These are phyloP conservation scores for Scaptomyza flava DNA, from an alignment of 2,888 invertebrate species.

Conservation along the genomic window DNA sequence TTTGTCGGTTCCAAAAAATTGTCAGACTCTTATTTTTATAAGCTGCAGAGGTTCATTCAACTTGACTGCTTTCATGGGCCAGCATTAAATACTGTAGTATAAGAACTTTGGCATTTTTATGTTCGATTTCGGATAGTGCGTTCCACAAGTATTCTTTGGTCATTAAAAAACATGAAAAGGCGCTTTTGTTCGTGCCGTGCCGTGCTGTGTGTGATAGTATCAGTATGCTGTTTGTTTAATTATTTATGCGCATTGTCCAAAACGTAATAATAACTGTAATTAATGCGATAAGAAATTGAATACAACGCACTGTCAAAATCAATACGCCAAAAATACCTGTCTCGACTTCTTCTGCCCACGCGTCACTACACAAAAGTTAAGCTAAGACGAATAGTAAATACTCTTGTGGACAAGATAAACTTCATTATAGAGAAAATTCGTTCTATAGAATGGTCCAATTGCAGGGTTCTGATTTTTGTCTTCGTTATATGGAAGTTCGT, in stretches of 20 bases:
- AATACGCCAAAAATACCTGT: slow-evolving; percentile 33
- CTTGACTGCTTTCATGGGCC: slow-evolving; percentile 29
- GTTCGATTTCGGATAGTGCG: not conserved
- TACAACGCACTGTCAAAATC: slow-evolving; percentile 27
- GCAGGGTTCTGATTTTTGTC: too few species aligned
- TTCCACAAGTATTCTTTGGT: slow-evolving; percentile 3
- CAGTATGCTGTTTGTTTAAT: slow-evolving; percentile 49
- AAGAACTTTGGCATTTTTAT: not conserved
- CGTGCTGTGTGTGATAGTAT: slow-evolving; percentile 49
- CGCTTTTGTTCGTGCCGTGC: slow-evolving; percentile 23
- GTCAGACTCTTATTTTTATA: slow-evolving; percentile 1
- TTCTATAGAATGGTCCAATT: too few species aligned
- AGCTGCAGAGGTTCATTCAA: slow-evolving; percentile 68
- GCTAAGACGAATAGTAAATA: not conserved
- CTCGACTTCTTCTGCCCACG: slow-evolving; percentile 37
- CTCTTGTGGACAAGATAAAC: too few species aligned
- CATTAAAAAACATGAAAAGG: slow-evolving; percentile 54
- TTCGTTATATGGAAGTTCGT: too few species aligned
- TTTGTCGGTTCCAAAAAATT: slow-evolving; percentile 20
- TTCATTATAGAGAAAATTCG: too few species aligned
- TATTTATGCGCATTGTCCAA: slow-evolving; percentile 63
- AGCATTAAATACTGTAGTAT: slow-evolving; percentile 8
- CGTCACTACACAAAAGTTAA: slow-evolving; percentile 26
- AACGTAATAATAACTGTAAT: slow-evolving; percentile 66
- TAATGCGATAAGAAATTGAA: slow-evolving; percentile 54